These are phyloP conservation scores for Podarcis lilfordi DNA, from an alignment of 2,797 vertebrate species.

Conservation along the genomic window DNA sequence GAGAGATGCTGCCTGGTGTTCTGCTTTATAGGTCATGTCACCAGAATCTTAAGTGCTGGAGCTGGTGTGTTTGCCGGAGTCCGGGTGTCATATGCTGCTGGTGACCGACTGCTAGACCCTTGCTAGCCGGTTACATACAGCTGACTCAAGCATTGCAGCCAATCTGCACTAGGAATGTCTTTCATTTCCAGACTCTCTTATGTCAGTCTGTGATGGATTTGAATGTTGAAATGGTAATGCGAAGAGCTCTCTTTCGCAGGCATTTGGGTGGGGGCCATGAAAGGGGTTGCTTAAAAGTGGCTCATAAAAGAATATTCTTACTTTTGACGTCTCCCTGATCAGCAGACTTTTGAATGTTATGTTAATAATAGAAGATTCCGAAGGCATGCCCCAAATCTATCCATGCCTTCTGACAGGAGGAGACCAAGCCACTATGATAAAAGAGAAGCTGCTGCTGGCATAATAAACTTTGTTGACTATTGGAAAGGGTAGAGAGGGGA, in stretches of 20 bases:
- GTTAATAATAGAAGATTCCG: background rate
- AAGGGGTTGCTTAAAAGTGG: slow-evolving; percentile 4
- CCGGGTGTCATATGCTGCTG: background rate
- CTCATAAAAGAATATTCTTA: slow-evolving; percentile 6
- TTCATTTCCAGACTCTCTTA: background rate
- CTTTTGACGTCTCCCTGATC: background rate
- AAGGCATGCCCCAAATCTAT: background rate
- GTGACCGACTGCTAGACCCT: too few species aligned
- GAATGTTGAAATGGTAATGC: background rate
- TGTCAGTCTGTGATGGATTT: background rate
- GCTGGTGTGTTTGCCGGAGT: background rate
- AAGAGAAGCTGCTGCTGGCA: background rate
- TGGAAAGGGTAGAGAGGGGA: background rate
- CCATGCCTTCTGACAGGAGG: background rate
- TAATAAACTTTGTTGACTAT: background rate
- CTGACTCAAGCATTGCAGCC: background rate
- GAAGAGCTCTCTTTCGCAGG: background rate
- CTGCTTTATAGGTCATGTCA: background rate
- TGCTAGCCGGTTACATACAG: background rate
- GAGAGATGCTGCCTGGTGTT: background rate
- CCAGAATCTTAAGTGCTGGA: background rate
- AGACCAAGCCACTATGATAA: background rate
- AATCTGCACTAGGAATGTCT: background rate
- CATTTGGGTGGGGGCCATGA: background rate
- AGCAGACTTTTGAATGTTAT: slow-evolving; percentile 17